Conservation (phyloP, 2,113 vertebrate species). For the Indicator maculatus region DNA sequence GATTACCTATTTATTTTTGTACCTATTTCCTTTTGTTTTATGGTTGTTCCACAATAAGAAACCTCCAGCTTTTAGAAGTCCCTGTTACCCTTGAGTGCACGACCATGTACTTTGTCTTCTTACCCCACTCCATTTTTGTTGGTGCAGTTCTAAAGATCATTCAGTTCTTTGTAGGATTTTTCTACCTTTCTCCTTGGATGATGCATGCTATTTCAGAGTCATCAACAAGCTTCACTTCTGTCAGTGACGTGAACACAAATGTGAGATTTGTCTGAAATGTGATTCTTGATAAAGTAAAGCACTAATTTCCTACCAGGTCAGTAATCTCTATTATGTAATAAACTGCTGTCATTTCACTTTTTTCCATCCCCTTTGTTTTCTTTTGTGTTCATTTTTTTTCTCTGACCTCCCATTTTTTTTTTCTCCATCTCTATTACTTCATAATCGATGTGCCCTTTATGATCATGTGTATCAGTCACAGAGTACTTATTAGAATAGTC, state of each 20-base stretch:
- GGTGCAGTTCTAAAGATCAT: not conserved
- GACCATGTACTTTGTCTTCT: not conserved
- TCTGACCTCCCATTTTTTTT: not conserved
- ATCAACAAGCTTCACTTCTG: not conserved
- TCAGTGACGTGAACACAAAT: not conserved
- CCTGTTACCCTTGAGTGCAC: not conserved
- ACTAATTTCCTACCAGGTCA: not conserved
- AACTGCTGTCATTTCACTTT: not conserved
- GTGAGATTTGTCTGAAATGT: not conserved
- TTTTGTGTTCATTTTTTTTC: not conserved
- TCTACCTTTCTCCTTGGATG: not conserved
- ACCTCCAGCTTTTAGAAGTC: not conserved
- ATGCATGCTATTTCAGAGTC: not conserved
- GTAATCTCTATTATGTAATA: not conserved
- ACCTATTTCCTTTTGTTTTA: not conserved
- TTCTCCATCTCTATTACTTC: not conserved
- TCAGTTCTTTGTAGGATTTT: not conserved
- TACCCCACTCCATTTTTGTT: not conserved
- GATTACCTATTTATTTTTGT: not conserved
- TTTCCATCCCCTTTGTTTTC: not conserved
- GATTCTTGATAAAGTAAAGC: slow-evolving; percentile 12
- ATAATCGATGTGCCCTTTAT: not conserved
- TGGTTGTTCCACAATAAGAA: not conserved
- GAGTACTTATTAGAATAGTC: not conserved
- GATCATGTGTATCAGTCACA: not conserved